Conservation (phyloP, 2,797 vertebrate species). For the Anguilla pacifica region DNA sequence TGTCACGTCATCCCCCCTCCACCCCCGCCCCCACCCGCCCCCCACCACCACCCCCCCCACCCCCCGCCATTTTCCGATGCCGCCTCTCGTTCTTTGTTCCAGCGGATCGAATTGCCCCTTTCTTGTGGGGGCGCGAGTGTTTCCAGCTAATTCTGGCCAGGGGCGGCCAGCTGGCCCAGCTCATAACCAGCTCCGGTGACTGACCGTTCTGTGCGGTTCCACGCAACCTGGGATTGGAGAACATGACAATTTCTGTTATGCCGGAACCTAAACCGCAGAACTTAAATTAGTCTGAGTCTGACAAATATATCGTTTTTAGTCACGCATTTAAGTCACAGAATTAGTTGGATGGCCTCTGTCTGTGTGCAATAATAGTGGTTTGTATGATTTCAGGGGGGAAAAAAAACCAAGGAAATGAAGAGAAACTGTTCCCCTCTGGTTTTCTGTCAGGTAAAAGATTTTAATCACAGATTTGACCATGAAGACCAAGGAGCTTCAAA, state of each 20-base stretch:
- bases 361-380: background rate
- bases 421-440: background rate
- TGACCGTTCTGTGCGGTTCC: background rate
- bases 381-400: background rate
- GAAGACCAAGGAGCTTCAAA: too few relatives aligned
- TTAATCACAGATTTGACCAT: background rate
- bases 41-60: background rate
- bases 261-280: background rate
- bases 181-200: background rate
- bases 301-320: background rate
- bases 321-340: background rate
- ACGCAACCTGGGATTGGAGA: background rate
- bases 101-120: background rate
- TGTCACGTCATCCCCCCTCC: background rate
- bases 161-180: background rate
- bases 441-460: background rate
- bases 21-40: background rate
- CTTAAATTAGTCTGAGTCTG: too few relatives aligned
- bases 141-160: background rate
- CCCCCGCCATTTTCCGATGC: background rate
- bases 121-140: background rate
- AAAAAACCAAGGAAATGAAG: background rate
- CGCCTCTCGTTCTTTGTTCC: background rate
- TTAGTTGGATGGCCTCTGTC: too few relatives aligned
- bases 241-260: background rate